phyloP scores from a whole-genome alignment of 1,140 invertebrate species.

The Papilio aristodemus region DNA sequence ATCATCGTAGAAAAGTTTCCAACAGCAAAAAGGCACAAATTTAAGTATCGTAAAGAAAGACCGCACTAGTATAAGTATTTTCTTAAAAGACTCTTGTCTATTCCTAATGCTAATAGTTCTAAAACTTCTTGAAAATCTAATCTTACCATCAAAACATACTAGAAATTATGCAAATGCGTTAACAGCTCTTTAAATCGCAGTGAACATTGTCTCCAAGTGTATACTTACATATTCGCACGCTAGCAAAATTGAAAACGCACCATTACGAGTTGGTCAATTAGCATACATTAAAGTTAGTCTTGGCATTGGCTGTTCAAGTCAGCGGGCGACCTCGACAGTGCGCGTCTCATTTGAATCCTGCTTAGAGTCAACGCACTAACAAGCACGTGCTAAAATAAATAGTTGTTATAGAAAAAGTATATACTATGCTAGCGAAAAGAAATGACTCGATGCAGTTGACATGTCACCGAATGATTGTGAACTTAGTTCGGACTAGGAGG shows the following conservation, averaged over 20 bases:
- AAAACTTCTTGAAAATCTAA: too few species aligned
- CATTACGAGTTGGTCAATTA: slow-evolving; percentile 37
- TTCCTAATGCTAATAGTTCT: too few species aligned
- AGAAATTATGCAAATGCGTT: background rate
- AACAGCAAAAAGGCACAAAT: too few species aligned
- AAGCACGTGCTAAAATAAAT: background rate
- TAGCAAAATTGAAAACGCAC: slow-evolving; percentile 12
- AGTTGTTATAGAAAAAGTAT: background rate
- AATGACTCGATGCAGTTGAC: background rate
- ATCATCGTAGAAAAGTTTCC: too few species aligned
- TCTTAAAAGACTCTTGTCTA: too few species aligned
- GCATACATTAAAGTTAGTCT: slow-evolving; percentile 40
- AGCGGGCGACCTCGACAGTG: slow-evolving; percentile 38
- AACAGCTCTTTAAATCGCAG: background rate
- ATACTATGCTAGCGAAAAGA: background rate
- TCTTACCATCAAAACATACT: too few species aligned
- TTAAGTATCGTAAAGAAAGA: too few species aligned
- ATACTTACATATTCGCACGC: background rate
- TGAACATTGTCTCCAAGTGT: background rate
- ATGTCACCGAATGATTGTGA: too few species aligned
- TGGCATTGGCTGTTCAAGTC: slow-evolving; percentile 39
- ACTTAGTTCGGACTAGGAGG: too few species aligned
- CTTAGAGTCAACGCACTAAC: slow-evolving; percentile 18
- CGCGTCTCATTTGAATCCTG: slow-evolving; percentile 6
- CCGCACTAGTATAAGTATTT: too few species aligned